phyloP scores from a whole-genome alignment of 2,113 vertebrate genomes.

The Cercocebus atys region DNA sequence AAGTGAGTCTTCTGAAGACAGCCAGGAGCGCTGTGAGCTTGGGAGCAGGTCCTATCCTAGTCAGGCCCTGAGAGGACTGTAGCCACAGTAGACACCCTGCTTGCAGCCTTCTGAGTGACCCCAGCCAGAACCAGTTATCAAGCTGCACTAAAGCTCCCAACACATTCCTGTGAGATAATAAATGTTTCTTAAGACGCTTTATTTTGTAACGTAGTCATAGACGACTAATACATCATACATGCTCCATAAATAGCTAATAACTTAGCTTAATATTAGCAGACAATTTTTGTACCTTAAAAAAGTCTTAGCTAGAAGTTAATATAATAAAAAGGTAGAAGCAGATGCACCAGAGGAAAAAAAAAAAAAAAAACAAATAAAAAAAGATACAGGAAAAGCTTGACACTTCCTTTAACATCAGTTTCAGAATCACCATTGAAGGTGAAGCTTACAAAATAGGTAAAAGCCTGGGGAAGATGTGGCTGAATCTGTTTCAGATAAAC shows the following conservation, averaged over 20 bases:
- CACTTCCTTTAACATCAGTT: conserved; percentile 30
- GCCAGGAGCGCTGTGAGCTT: not conserved
- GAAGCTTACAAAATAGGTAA: not conserved
- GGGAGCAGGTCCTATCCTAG: too few species aligned
- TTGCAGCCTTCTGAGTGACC: not conserved
- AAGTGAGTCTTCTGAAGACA: not conserved
- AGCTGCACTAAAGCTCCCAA: not conserved
- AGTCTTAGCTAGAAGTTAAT: not conserved
- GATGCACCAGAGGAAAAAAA: not conserved
- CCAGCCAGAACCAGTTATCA: not conserved
- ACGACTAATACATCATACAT: not conserved
- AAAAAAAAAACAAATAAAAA: too few species aligned
- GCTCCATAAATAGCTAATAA: not conserved
- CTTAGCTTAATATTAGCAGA: not conserved
- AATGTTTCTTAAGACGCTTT: not conserved
- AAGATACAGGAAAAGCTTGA: not conserved
- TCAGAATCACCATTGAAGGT: conserved; percentile 4
- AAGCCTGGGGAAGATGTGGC: not conserved
- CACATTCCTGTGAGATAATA: not conserved
- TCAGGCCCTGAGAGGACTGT: not conserved
- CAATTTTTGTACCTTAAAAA: not conserved
- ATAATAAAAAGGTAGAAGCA: not conserved
- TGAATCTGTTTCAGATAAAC: not conserved
- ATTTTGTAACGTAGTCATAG: not conserved
- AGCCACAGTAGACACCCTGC: too few species aligned